Evolutionary conservation across 2,113 vertebrate species (phyloP), one percentile per base, ranked within the genome.

Genomic region (Etheostoma spectabile): DNA sequence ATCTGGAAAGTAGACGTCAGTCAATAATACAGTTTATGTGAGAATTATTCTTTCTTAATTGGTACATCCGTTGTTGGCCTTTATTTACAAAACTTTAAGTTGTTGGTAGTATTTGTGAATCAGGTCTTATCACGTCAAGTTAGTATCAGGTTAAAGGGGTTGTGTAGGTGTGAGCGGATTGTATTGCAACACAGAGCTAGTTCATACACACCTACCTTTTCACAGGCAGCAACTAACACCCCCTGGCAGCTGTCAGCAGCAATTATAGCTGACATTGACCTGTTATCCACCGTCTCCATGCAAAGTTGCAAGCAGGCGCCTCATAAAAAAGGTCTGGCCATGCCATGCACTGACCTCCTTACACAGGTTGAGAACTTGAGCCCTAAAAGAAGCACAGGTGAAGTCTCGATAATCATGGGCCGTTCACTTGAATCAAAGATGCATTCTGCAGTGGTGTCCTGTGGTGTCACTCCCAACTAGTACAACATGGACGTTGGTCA

Each of bases 381-480:
- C 18, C 16, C 45, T 24, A 11, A 24, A 13, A 0, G 38, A 77
- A 46, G 52, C 30, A 14, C 3, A 27, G 78, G 70, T 56, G 57
- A 73, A 42, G 74, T 42, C 72, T 51, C 0, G 77, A 88, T 85
- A 80, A 52, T 74, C 51, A 88, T 85, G 56, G 1, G 7, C 21
- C 59, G 48, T 65, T 60, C 55, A 15, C 49, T 63, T 65, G 61
- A 81, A 80, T 77, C 65, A 42, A 82, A 88, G 79, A 76, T 74
- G 77, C 68, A 19, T 61, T 70, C 69, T 45, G 80, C 55, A 45
- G 61, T 0, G 11, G 2, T 64, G 66, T 61, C 49, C 3, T 78
- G 75, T 73, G 38, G 11, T 42, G 8, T 42, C 38, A 42, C 38
- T 42, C 38, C 38, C 38, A 42, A 42, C 38, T 42, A 0, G 38